These are phyloP conservation scores for Campoletis raptor DNA, from an alignment of 2,888 invertebrate species.

Conservation along the genomic window DNA sequence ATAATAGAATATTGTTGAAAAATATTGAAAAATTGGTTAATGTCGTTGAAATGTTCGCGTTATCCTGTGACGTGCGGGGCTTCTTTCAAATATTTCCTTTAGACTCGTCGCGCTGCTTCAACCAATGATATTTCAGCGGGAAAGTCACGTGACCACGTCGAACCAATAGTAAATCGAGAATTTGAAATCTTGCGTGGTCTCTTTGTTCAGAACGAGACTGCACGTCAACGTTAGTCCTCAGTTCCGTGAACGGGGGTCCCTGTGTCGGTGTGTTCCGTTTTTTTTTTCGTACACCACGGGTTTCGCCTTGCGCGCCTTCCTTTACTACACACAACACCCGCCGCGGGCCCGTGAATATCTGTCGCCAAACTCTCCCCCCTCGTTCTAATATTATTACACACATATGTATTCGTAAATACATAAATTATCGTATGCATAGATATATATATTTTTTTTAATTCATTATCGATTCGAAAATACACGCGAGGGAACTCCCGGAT, in stretches of 20 bases:
- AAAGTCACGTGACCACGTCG: constrained; percentile 86
- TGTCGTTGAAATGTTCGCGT: neutral
- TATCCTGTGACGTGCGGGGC: neutral
- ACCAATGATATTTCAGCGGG: constrained; percentile 85
- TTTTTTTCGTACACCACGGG: constrained; percentile 78
- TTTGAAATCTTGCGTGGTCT: constrained; percentile 85
- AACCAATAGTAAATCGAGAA: constrained; percentile 86
- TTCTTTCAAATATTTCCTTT: constrained; percentile 73
- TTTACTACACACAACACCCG: constrained; percentile 48
- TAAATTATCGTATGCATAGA: neutral
- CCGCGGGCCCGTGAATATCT: constrained; percentile 56
- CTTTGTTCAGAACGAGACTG: constrained; percentile 83
- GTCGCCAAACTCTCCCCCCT: constrained; percentile 44
- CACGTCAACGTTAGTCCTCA: constrained; percentile 83
- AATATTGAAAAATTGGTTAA: neutral
- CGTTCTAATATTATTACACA: constrained; percentile 41
- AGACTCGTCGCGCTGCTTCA: constrained; percentile 67
- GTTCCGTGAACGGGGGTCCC: constrained; percentile 83
- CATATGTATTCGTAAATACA: constrained; percentile 15
- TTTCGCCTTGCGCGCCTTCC: constrained; percentile 74
- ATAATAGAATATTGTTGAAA: neutral
- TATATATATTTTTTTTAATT: constrained; percentile 19
- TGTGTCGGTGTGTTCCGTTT: constrained; percentile 84
- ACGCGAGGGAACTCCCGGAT: neutral
- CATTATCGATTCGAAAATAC: constrained; percentile 4